Base-by-base conservation (phyloP, 2,113 vertebrate species). In the Hydrolagus affinis region DNA sequence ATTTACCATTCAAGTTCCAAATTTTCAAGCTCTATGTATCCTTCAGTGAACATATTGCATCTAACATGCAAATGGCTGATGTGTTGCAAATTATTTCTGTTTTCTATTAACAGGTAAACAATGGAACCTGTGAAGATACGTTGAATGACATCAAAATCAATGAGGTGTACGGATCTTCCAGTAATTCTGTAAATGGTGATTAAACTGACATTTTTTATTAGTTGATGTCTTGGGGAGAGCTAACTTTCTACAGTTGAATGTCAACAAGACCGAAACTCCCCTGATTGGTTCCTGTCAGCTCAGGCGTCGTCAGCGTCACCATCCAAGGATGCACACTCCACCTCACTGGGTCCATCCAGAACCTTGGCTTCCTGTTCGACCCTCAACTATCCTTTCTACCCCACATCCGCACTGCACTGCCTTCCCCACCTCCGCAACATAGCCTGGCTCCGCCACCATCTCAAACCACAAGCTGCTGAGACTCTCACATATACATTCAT, bases 81-180 rank as follows among this genome's bases (percentile, higher is more conserved):
- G 23, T 62, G 28, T 80, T 64, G 28, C 23, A 17, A 12, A 21
- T 73, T 25, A 12, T 12, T 28, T 66, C 25, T 71, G 44, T 83
- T 80, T 64, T 83, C 44, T 44, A 3, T 44, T 44, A 44, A 44
- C 66, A 83, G 78, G 78, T 83, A 30, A 83, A 83, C 62, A 83
- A 83, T 83, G 78, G 78, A 83, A 83, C 78, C 78, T 68, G 60
- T 32, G 78, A 83, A 83, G 78, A 83, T 83, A 68, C 78, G 9
- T 30, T 83, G 78, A 83, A 83, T 83, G 78, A 64, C 62, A 83
- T 83, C 64, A 66, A 62, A 66, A 83, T 83, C 25, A 83, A 28
- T 83, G 78, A 83, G 21, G 60, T 83, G 25, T 83, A 83, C 66
- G 78, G 78, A 83, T 83, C 78, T 11, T 83, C 78, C 62, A 83